Evolutionary conservation across 2,797 vertebrate genomes (phyloP).

Genomic region (Paedocypris micromegethes): DNA sequence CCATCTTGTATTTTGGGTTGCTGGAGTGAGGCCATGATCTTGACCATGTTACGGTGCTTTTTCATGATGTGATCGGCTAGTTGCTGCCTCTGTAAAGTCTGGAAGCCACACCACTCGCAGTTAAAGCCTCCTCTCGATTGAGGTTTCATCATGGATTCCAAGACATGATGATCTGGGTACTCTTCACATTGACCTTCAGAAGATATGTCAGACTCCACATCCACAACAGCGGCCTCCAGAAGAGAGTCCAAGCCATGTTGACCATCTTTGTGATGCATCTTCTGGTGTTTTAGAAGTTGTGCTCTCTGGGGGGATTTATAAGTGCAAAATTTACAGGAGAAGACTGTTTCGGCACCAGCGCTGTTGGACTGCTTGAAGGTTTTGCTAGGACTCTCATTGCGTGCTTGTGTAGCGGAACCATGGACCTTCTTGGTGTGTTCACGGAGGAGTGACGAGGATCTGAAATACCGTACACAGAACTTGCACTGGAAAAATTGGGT

Average conservation of each 20-base stretch:
- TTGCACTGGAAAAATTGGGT: constrained; percentile 98
- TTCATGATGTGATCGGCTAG: constrained; percentile 96
- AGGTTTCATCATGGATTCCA: constrained; percentile 84
- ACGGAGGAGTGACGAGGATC: constrained; percentile 91
- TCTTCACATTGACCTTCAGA: constrained; percentile 75
- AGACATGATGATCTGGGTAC: constrained; percentile 74
- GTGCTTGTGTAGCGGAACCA: constrained; percentile 64
- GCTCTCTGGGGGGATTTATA: constrained; percentile 92
- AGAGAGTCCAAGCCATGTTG: constrained; percentile 65
- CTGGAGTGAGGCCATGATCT: constrained; percentile 81
- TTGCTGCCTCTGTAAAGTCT: constrained; percentile 85
- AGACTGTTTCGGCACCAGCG: constrained; percentile 88
- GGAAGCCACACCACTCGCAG: constrained; percentile 96
- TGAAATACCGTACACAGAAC: constrained; percentile 97
- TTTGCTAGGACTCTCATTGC: constrained; percentile 63
- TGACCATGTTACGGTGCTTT: constrained; percentile 93
- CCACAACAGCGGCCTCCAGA: constrained; percentile 53
- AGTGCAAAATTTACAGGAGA: constrained; percentile 92
- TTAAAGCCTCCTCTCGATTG: constrained; percentile 87
- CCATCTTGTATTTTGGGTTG: constrained; percentile 74
- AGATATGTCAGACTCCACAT: constrained; percentile 52
- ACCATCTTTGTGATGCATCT: constrained; percentile 86
- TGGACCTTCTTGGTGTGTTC: constrained; percentile 96
- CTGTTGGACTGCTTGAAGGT: constrained; percentile 76
- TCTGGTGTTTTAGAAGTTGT: constrained; percentile 91